phyloP scores from a whole-genome alignment of 2,888 invertebrate genomes.

The Coenonympha glycerion region DNA sequence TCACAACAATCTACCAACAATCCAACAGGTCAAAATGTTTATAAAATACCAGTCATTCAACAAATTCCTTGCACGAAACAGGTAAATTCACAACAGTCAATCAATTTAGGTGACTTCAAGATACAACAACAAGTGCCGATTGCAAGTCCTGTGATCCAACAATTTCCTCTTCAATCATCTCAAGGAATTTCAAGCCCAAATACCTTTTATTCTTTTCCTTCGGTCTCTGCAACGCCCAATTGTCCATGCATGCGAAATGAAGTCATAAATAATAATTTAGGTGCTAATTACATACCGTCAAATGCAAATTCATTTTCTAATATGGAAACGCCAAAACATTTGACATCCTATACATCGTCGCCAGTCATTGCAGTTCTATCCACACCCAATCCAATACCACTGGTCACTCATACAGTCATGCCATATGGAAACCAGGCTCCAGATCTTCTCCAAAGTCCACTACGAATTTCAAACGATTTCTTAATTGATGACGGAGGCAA shows the following conservation, averaged over 20 bases:
- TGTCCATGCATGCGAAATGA: slow-evolving; percentile 10
- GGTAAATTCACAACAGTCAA: not conserved
- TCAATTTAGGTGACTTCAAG: not conserved
- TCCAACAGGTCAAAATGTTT: slow-evolving; percentile 3
- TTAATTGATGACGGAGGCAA: slow-evolving; percentile 6
- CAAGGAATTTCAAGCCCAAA: slow-evolving; percentile 10
- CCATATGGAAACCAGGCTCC: slow-evolving; percentile 23
- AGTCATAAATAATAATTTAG: slow-evolving; percentile 6
- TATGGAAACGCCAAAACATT: slow-evolving; percentile 10
- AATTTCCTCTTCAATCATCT: slow-evolving; percentile 17
- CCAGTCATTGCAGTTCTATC: slow-evolving; percentile 14
- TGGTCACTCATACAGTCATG: slow-evolving; percentile 4
- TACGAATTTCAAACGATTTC: slow-evolving; percentile 10
- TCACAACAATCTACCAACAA: slow-evolving; percentile 23
- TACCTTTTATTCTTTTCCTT: slow-evolving; percentile 10
- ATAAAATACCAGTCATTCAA: slow-evolving; percentile 3
- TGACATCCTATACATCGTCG: slow-evolving; percentile 9
- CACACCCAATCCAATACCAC: slow-evolving; percentile 25
- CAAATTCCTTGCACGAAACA: not conserved
- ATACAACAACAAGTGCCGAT: slow-evolving; percentile 1
- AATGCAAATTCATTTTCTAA: slow-evolving; percentile 3
- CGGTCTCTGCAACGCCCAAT: not conserved
- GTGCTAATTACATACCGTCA: slow-evolving; percentile 8
- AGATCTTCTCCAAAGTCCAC: slow-evolving; percentile 23
- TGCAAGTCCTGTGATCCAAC: slow-evolving; percentile 8